These are phyloP conservation scores for Malurus cyaneus DNA, from an alignment of 2,113 vertebrate species.

Conservation along the genomic window DNA sequence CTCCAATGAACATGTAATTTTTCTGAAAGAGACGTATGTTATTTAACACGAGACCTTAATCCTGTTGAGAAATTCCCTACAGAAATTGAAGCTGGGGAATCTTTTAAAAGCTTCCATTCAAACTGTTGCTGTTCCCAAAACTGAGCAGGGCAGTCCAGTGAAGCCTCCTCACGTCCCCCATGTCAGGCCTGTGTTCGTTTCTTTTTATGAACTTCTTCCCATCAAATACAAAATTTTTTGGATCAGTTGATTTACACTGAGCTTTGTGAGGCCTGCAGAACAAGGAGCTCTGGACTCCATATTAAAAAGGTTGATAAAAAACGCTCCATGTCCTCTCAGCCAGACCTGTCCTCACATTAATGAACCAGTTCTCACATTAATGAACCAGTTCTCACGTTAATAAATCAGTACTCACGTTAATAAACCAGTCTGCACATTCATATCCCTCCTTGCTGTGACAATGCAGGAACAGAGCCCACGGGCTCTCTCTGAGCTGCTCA, in stretches of 20 bases:
- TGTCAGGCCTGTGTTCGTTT: fast-evolving
- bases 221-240: neutral
- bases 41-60: neutral
- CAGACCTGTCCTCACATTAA: neutral
- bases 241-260: neutral
- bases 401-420: neutral
- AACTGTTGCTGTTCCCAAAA: neutral
- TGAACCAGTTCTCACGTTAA: neutral
- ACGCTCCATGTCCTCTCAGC: no score
- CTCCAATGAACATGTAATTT: neutral
- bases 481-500: no score
- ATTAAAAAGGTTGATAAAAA: neutral
- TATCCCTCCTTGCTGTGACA: neutral
- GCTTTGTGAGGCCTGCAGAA: neutral
- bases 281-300: neutral
- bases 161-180: fast-evolving
- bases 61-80: neutral
- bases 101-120: neutral
- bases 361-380: no score
- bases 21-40: neutral
- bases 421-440: neutral
- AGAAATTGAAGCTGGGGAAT: neutral
- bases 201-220: neutral
- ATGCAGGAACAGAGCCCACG: no score
- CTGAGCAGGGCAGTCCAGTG: neutral